A percentile compares a stretch with the other conserved stretches of the same genome.
These are phyloP conservation scores for Panagrolaimus sp. DNA, from an alignment of 1,140 invertebrate genomes.

Conservation along the genomic window DNA sequence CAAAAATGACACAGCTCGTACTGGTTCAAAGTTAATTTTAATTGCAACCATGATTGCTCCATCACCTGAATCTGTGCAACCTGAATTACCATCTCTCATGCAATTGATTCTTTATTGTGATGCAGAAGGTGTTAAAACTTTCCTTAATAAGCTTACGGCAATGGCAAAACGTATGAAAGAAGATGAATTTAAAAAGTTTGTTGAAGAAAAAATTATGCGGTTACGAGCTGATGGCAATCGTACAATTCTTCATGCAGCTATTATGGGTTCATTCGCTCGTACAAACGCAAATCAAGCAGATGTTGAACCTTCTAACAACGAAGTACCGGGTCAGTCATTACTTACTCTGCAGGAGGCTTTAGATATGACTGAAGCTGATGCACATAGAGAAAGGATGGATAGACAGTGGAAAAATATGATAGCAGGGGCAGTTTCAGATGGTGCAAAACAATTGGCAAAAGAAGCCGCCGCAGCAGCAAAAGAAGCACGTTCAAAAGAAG, in stretches of 20 bases:
- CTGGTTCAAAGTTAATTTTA: slow-evolving; percentile 22
- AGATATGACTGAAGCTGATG: not conserved
- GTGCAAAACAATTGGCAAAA: too few species aligned
- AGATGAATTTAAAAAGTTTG: not conserved
- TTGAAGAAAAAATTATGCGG: slow-evolving; percentile 46
- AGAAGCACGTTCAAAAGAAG: not conserved
- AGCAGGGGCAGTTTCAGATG: too few species aligned
- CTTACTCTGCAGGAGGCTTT: slow-evolving; percentile 31
- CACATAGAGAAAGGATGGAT: too few species aligned
- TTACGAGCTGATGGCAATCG: slow-evolving; percentile 92
- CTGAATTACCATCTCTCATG: slow-evolving; percentile 40
- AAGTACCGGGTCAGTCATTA: too few species aligned
- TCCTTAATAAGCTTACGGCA: slow-evolving; percentile 16
- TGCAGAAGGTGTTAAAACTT: slow-evolving; percentile 31
- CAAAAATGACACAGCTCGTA: not conserved
- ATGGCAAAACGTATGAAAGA: slow-evolving; percentile 27
- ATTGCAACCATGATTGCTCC: slow-evolving; percentile 36
- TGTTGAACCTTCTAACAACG: too few species aligned
- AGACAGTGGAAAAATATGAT: too few species aligned
- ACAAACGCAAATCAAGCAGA: slow-evolving; percentile 55
- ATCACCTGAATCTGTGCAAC: slow-evolving; percentile 26
- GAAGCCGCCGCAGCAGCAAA: too few species aligned
- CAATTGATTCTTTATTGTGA: slow-evolving; percentile 53
- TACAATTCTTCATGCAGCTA: slow-evolving; percentile 90
- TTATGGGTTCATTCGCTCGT: slow-evolving; percentile 61